These are phyloP conservation scores for Zingel zingel DNA, from an alignment of 2,113 vertebrate genomes.

Conservation along the genomic window DNA sequence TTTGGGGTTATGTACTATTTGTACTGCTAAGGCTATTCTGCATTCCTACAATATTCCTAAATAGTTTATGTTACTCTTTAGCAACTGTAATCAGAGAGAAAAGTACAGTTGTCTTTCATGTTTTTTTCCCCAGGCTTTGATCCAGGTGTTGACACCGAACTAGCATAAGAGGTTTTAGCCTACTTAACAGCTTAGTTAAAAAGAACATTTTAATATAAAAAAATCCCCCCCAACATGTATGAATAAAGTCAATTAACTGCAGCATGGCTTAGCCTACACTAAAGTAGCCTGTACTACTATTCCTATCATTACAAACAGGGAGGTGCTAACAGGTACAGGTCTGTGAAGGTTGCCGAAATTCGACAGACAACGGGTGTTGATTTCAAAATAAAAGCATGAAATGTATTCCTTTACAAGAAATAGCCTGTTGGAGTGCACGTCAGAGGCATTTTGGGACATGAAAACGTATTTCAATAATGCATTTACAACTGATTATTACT, in stretches of 20 bases:
- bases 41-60: too few species aligned
- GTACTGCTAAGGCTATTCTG: not conserved
- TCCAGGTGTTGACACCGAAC: not conserved
- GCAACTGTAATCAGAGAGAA: not conserved
- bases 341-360: not conserved
- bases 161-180: not conserved
- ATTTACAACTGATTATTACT: not conserved
- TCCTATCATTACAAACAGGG: not conserved
- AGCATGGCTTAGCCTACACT: too few species aligned
- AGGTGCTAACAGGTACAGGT: not conserved
- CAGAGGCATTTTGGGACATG: not conserved
- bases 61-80: not conserved
- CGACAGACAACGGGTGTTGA: too few species aligned
- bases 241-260: not conserved
- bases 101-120: not conserved
- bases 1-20: not conserved
- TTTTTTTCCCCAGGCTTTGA: slow-evolving; percentile 3
- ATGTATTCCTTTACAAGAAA: not conserved
- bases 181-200: too few species aligned
- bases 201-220: not conserved
- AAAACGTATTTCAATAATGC: not conserved
- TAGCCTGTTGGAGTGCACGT: too few species aligned
- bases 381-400: slow-evolving; percentile 68
- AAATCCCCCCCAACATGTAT: not conserved
- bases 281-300: too few species aligned